phyloP scores from a whole-genome alignment of 2,797 vertebrate species.

The Yasuhikotakia modesta region DNA sequence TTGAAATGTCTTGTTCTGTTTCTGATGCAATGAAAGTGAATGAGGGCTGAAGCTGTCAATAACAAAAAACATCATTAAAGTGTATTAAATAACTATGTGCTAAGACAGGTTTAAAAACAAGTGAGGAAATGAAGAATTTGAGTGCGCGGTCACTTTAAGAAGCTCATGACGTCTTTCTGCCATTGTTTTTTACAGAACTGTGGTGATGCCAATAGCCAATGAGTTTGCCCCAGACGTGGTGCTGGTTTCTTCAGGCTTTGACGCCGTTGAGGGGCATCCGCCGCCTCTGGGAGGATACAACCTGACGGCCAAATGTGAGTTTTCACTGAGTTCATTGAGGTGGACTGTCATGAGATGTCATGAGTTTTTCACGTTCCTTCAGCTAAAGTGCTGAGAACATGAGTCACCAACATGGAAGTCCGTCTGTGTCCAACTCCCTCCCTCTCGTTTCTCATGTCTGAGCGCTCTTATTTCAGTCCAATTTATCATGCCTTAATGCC shows the following conservation, averaged over 20 bases:
- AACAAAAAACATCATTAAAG: not conserved
- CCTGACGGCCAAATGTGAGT: slow-evolving; percentile 93
- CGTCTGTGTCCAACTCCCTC: slow-evolving; percentile 24
- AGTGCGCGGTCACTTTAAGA: not conserved
- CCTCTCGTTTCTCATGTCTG: slow-evolving; percentile 45
- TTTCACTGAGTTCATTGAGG: not conserved
- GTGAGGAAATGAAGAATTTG: not conserved
- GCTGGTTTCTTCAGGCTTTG: slow-evolving; percentile 93
- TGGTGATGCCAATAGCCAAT: slow-evolving; percentile 94
- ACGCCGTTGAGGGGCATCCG: slow-evolving; percentile 92
- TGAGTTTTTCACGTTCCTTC: slow-evolving; percentile 21
- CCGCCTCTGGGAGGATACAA: slow-evolving; percentile 91
- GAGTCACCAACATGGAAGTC: slow-evolving; percentile 36
- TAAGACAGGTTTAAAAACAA: not conserved
- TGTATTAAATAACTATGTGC: not conserved
- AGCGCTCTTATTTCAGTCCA: slow-evolving; percentile 42
- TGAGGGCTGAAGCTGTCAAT: not conserved
- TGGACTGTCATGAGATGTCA: slow-evolving; percentile 16
- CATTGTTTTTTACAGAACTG: slow-evolving; percentile 77
- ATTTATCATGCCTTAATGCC: slow-evolving; percentile 42
- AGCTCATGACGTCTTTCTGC: not conserved
- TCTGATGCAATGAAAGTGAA: not conserved
- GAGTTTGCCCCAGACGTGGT: slow-evolving; percentile 93
- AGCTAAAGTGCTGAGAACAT: slow-evolving; percentile 31
- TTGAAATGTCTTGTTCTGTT: not conserved